Percentiles rank a stretch among this genome's conserved stretches.
Evolutionary conservation across 1,140 invertebrate genomes (phyloP).

Genomic region (Nomia melanderi): DNA sequence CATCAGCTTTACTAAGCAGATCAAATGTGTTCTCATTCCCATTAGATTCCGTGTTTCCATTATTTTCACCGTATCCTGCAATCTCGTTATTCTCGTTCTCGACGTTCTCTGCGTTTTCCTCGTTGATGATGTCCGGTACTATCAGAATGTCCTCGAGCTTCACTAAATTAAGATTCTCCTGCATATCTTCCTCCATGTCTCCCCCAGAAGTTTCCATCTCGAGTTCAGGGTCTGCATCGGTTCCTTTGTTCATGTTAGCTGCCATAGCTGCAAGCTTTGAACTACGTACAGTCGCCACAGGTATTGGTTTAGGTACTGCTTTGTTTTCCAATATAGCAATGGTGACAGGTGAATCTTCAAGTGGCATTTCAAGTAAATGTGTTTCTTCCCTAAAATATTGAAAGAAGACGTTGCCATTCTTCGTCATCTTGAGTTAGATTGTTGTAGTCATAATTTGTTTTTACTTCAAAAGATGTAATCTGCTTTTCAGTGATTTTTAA

Average conservation of each 20-base stretch:
- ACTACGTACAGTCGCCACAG: slow-evolving; percentile 72
- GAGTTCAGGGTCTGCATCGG: slow-evolving; percentile 47
- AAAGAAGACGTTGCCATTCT: slow-evolving; percentile 53
- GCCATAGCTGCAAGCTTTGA: slow-evolving; percentile 78
- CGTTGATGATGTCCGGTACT: slow-evolving; percentile 57
- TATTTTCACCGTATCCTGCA: neutral
- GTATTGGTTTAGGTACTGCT: slow-evolving; percentile 66
- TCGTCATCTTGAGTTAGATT: slow-evolving; percentile 33
- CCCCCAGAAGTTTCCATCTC: slow-evolving; percentile 52
- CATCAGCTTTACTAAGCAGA: slow-evolving; percentile 22
- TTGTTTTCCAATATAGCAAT: slow-evolving; percentile 47
- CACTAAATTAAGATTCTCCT: slow-evolving; percentile 55
- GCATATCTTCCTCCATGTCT: slow-evolving; percentile 52
- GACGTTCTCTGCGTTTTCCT: neutral
- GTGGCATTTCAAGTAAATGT: slow-evolving; percentile 70
- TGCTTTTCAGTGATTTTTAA: slow-evolving; percentile 26
- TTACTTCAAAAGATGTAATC: slow-evolving; percentile 24
- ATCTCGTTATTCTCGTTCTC: neutral
- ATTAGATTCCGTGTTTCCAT: neutral
- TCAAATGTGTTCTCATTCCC: neutral
- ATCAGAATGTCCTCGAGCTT: slow-evolving; percentile 72
- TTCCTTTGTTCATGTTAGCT: slow-evolving; percentile 72
- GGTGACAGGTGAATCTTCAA: slow-evolving; percentile 36
- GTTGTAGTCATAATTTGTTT: slow-evolving; percentile 25
- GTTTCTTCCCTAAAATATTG: slow-evolving; percentile 74